Conservation (phyloP, 1,140 invertebrate genomes). For the Eumaeus atala region DNA sequence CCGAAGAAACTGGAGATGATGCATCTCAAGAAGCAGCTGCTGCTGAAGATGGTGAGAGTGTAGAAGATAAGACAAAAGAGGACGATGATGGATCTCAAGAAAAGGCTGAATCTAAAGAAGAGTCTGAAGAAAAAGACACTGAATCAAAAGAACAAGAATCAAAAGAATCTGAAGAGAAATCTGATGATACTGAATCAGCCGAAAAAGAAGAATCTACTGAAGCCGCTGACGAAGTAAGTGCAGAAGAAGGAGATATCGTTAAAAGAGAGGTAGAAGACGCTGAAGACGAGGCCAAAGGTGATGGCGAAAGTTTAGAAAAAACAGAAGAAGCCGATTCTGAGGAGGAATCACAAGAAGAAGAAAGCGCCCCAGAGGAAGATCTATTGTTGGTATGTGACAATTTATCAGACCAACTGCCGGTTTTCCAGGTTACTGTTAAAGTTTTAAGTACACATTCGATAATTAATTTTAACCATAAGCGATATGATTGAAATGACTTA, state of each 20-base stretch:
- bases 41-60: constrained; percentile 44
- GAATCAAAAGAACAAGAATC: constrained; percentile 51
- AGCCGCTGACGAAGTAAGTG: constrained; percentile 31
- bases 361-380: constrained; percentile 76
- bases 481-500: too few species aligned
- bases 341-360: constrained; percentile 37
- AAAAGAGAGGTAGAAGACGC: constrained; percentile 31
- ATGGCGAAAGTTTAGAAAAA: constrained; percentile 29
- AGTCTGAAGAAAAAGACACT: constrained; percentile 51
- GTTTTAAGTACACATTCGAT: too few species aligned
- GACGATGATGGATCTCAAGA: constrained; percentile 62
- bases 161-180: constrained; percentile 41
- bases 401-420: too few species aligned
- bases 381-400: constrained; percentile 70
- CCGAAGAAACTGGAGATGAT: constrained; percentile 35
- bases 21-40: constrained; percentile 33
- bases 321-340: constrained; percentile 29
- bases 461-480: too few species aligned
- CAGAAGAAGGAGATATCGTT: constrained; percentile 31
- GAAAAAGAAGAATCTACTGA: constrained; percentile 37
- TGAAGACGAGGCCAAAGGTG: constrained; percentile 24
- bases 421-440: too few species aligned
- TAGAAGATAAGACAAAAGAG: constrained; percentile 50
- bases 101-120: constrained; percentile 56
- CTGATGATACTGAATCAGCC: constrained; percentile 32